These are phyloP conservation scores for Ethmia dodecea DNA, from an alignment of 2,888 invertebrate genomes.

Conservation along the genomic window DNA sequence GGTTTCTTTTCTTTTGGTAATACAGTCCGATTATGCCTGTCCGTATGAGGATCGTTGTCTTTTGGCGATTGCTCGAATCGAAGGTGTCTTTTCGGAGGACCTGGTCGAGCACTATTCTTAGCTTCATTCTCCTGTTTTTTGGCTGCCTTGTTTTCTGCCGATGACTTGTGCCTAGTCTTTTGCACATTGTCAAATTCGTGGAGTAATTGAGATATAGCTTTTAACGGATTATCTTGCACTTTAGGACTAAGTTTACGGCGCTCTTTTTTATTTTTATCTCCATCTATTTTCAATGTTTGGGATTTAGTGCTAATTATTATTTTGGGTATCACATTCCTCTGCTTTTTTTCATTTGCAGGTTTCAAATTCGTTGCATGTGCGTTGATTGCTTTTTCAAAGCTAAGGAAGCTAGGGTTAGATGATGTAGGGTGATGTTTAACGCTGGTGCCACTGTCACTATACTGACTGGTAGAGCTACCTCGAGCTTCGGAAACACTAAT, in stretches of 20 bases:
- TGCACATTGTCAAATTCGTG: conserved; percentile 57
- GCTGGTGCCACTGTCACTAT: conserved; percentile 54
- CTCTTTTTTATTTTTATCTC: conserved; percentile 34
- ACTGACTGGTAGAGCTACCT: conserved; percentile 30
- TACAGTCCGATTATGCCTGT: conserved; percentile 12
- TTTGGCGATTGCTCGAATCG: conserved; percentile 35
- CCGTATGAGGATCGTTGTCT: conserved; percentile 21
- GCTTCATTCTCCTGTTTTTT: conserved; percentile 37
- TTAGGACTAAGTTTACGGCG: conserved; percentile 24
- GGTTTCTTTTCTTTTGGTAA: conserved; percentile 8
- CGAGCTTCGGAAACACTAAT: conserved; percentile 16
- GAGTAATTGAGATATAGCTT: conserved; percentile 59
- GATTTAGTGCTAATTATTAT: conserved; percentile 49
- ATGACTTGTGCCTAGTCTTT: conserved; percentile 37
- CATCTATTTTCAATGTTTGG: conserved; percentile 28
- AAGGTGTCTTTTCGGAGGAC: conserved; percentile 28
- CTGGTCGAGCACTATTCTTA: conserved; percentile 27
- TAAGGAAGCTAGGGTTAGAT: conserved; percentile 42
- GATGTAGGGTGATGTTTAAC: conserved; percentile 44
- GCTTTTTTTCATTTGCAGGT: conserved; percentile 20
- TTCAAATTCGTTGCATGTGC: conserved; percentile 13
- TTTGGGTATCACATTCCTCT: conserved; percentile 40
- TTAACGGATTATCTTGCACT: conserved; percentile 46
- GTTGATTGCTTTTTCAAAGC: conserved; percentile 34
- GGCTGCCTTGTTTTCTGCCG: conserved; percentile 27